Conservation (phyloP, 2,113 vertebrate species). For the Nothocercus julius region DNA sequence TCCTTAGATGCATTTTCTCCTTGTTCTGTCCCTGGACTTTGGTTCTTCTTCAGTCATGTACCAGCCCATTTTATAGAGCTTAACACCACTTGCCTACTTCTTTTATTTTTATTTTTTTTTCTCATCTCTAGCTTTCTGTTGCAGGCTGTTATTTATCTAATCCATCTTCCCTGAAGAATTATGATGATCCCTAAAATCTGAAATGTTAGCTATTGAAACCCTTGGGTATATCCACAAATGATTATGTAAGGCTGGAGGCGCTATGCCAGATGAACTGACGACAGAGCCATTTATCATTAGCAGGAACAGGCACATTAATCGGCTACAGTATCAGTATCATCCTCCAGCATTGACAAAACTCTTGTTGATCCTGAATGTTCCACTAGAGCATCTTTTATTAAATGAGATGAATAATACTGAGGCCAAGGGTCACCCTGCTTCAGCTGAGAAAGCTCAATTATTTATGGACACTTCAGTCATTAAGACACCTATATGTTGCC, state of each 20-base stretch:
- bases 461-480: constrained; percentile 11
- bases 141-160: constrained; percentile 9
- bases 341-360: constrained; percentile 33
- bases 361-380: constrained; percentile 35
- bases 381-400: constrained; percentile 18
- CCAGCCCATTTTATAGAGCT: not conserved
- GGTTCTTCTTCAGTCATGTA: not conserved
- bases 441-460: constrained; percentile 30
- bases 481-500: constrained; percentile 3
- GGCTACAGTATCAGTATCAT: not conserved
- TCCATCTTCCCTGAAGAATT: constrained; percentile 16
- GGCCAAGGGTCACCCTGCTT: not conserved
- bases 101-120: not conserved
- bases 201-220: constrained; percentile 6
- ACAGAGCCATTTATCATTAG: constrained; percentile 59
- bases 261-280: constrained; percentile 3
- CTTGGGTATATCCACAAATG: not conserved
- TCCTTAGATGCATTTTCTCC: not conserved
- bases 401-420: constrained; percentile 42
- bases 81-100: not conserved
- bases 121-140: not conserved
- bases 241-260: constrained; percentile 12
- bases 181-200: constrained; percentile 3
- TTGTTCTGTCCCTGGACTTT: not conserved
- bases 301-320: constrained; percentile 40